Evolutionary conservation across 92 coral and sea anemone species (phyloP), one percentile per base, ranked within the genome.

Genomic region (Epizoanthus fatuus): DNA sequence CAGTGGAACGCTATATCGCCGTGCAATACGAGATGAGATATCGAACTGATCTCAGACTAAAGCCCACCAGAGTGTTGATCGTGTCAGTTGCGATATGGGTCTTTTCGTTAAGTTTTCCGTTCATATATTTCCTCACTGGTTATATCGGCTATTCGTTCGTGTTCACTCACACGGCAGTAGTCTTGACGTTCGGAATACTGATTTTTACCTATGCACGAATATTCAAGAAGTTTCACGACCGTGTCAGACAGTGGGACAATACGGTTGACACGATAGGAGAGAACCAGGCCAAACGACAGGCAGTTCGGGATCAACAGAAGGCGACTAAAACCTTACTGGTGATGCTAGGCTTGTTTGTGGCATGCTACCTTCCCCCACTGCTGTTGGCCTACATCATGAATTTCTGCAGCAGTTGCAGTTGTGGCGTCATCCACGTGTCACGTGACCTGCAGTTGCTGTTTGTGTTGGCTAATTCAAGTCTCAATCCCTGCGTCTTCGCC

Each of bases 1-100:
- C 90, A 58, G 81, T 87, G 3, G 90, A 87, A 54, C 74, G 90
- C 2, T 87, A 87, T 71, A 60, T 87, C 3, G 90, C 81, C 2
- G 84, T 80, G 53, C 66, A 84, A 67, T 79, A 80, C 55, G 86
- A 76, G 15, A 53, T 71, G 22, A 80, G 75, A 76, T 87, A 87
- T 37, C 73, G 81, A 38, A 80, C 76, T 47, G 84, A 80, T 3
- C 64, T 87, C 67, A 58, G 51, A 10, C 81, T 83, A n/a, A 87
- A 63, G 58, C 66, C 81, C 9, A 57, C 39, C 29, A 87, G 90
- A 80, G 58, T 87, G 13, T 55, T 87, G 20, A 19, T 80, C 5
- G 60, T 71, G 16, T 42, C 77, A 22, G 13, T 75, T 37, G 81
- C 14, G 3, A 75, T 75, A 35, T 75, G 81, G 81, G 19, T 35